Conservation (phyloP, 2,797 vertebrate species). For the Myripristis jacobus region DNA sequence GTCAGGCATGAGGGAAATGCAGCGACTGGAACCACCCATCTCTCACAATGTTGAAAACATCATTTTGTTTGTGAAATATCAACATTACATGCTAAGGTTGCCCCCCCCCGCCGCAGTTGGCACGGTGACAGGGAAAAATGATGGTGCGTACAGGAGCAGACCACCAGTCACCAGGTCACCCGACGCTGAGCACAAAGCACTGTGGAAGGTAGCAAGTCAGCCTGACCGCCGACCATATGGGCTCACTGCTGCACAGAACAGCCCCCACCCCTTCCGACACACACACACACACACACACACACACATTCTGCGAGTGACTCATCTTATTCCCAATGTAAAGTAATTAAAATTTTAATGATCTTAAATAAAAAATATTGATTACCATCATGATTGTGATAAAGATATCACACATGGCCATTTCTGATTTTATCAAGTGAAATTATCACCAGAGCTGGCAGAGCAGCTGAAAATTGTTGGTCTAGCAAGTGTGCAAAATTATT, state of each 20-base stretch:
- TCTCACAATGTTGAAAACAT: conserved; percentile 94
- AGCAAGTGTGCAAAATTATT: not conserved
- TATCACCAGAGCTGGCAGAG: not conserved
- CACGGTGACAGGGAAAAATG: conserved; percentile 90
- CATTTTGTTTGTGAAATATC: conserved; percentile 98
- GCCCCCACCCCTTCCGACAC: not conserved
- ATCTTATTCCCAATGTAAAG: conserved; percentile 6
- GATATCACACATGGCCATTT: not conserved
- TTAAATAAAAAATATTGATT: not conserved
- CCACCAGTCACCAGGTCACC: conserved; percentile 53
- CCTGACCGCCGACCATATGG: conserved; percentile 74
- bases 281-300: conserved; percentile 15
- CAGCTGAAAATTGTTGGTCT: not conserved
- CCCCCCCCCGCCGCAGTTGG: conserved; percentile 55
- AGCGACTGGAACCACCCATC: conserved; percentile 93
- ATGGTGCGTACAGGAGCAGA: conserved; percentile 87
- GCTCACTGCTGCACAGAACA: conserved; percentile 56
- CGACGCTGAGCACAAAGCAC: conserved; percentile 21
- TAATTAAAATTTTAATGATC: not conserved
- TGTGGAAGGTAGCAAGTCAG: conserved; percentile 64
- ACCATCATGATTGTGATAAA: not conserved
- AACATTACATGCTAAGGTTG: conserved; percentile 91
- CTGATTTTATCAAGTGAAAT: not conserved
- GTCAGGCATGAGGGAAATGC: conserved; percentile 93
- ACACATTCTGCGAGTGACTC: not conserved